Evolutionary conservation across 2,888 invertebrate genomes (phyloP).

Genomic region (Alviniconcha strummeri): DNA sequence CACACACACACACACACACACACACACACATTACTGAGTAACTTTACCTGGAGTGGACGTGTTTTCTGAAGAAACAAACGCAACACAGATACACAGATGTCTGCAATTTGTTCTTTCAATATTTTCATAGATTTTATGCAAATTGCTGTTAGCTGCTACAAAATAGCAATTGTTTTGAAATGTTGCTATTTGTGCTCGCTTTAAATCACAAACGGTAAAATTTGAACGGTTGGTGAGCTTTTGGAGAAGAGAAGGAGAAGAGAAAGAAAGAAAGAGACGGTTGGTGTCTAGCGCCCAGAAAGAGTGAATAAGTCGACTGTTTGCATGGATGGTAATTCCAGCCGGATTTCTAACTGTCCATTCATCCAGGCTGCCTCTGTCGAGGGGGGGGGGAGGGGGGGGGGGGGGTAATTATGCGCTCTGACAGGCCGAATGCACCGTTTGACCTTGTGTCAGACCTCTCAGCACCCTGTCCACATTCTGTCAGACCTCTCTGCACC

Average conservation of each 20-base stretch:
- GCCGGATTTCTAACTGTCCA: no score
- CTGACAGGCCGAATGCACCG: not conserved
- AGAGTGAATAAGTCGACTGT: no score
- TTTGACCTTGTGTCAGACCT: not conserved
- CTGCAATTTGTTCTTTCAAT: no score
- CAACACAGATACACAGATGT: not conserved
- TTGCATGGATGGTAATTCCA: no score
- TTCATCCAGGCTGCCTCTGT: no score
- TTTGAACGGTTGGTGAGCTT: no score
- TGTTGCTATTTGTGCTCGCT: not conserved
- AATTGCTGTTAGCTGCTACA: not conserved
- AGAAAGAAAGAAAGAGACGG: not conserved
- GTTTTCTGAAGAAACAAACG: not conserved
- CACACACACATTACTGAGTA: not conserved
- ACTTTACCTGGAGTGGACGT: not conserved
- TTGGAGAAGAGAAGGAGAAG: not conserved
- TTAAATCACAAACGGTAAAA: not conserved
- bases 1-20: constrained; percentile 19
- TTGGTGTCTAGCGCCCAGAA: not conserved
- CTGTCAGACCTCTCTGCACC: no score
- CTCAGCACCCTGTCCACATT: no score
- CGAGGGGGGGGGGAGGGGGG: not conserved
- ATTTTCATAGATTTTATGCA: not conserved
- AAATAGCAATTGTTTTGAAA: not conserved
- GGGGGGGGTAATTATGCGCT: not conserved